phyloP scores from a whole-genome alignment of 2,888 invertebrate species.

The Tinea trinotella region DNA sequence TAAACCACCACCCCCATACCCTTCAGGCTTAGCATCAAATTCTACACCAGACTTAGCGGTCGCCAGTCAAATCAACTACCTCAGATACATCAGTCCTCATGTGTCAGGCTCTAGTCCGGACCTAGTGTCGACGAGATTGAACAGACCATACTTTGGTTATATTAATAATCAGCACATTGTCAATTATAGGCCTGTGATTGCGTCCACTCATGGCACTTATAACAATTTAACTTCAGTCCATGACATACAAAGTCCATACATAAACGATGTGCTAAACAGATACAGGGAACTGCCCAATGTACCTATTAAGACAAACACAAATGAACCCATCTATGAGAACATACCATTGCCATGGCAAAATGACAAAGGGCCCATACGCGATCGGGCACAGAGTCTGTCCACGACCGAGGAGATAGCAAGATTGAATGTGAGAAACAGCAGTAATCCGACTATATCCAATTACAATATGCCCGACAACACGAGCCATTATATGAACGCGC shows the following conservation, averaged over 20 bases:
- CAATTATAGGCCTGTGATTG: constrained; percentile 49
- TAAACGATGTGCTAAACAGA: constrained; percentile 70
- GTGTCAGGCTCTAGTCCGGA: constrained; percentile 85
- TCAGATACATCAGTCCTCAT: constrained; percentile 63
- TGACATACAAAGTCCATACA: constrained; percentile 40
- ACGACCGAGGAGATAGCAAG: constrained; percentile 77
- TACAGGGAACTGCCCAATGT: constrained; percentile 69
- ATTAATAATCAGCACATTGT: constrained; percentile 44
- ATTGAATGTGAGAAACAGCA: constrained; percentile 53
- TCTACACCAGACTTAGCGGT: constrained; percentile 89
- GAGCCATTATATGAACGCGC: constrained; percentile 61
- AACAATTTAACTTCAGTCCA: constrained; percentile 78
- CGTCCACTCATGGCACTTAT: constrained; percentile 78
- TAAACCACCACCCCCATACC: constrained; percentile 90
- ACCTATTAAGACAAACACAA: constrained; percentile 43
- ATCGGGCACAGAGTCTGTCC: constrained; percentile 78
- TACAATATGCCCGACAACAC: constrained; percentile 29
- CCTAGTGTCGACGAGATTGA: constrained; percentile 79
- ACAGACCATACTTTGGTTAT: constrained; percentile 58
- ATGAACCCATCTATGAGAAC: constrained; percentile 87
- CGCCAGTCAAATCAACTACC: constrained; percentile 73
- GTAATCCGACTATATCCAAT: constrained; percentile 29
- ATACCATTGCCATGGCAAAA: constrained; percentile 79
- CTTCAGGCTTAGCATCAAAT: constrained; percentile 82
- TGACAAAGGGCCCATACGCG: constrained; percentile 38